Conservation (phyloP, 2,797 vertebrate species). For the Thunnus albacares region DNA sequence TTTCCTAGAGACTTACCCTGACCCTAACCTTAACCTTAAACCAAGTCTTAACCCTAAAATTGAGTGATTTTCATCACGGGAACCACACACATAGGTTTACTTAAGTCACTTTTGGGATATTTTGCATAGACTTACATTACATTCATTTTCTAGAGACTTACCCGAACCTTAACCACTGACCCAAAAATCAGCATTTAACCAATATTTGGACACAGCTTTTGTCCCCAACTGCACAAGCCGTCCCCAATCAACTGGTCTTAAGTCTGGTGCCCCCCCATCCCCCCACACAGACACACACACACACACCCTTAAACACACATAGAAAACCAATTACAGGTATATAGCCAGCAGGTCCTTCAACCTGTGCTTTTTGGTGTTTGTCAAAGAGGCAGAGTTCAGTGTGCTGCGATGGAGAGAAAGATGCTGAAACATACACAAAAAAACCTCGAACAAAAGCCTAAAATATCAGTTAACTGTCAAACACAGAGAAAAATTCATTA, state of each 20-base stretch:
- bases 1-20: no score
- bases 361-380: conserved; percentile 8
- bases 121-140: no score
- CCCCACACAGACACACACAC: neutral
- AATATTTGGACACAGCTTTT: neutral
- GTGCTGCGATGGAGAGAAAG: neutral
- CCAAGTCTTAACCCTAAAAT: no score
- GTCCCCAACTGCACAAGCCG: neutral
- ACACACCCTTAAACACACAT: neutral
- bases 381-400: conserved; percentile 25
- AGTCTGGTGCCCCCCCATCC: no score
- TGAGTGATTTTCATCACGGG: no score
- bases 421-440: neutral
- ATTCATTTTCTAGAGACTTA: no score
- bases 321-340: conserved; percentile 7
- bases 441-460: neutral
- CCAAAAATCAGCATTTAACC: no score
- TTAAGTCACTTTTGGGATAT: no score
- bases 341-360: conserved; percentile 22
- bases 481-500: neutral
- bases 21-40: no score
- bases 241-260: no score
- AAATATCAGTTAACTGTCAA: neutral
- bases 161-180: no score
- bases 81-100: no score